Percentiles rank a stretch among this genome's conserved stretches.
These are phyloP conservation scores for Saguinus imperator DNA, from an alignment of 2,113 vertebrate genomes.

Conservation along the genomic window DNA sequence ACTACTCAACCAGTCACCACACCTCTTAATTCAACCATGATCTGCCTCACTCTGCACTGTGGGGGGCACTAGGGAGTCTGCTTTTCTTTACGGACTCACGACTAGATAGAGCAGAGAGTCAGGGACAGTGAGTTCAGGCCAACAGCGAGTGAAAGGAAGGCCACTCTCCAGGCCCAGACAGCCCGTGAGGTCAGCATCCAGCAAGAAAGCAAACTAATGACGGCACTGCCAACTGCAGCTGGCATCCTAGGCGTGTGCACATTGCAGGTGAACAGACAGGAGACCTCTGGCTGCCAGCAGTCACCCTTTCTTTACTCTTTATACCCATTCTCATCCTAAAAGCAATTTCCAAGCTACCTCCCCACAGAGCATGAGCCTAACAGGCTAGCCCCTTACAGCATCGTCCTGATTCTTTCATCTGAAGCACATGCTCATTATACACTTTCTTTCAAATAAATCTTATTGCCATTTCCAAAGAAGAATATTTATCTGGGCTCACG, in stretches of 20 bases:
- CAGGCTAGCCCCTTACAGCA: background rate
- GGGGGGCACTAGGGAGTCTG: background rate
- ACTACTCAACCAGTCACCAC: background rate
- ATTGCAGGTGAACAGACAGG: background rate
- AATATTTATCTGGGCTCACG: background rate
- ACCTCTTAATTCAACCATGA: background rate
- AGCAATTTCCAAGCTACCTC: background rate
- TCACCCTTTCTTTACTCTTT: background rate
- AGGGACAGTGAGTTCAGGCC: background rate
- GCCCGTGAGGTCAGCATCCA: background rate
- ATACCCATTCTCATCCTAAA: background rate
- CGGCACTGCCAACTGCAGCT: background rate
- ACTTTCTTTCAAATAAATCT: slow-evolving; percentile 19
- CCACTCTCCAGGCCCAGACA: background rate
- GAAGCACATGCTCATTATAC: background rate
- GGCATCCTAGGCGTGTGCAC: background rate
- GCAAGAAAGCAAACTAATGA: background rate
- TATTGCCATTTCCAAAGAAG: background rate
- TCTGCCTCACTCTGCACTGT: background rate
- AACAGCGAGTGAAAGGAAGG: background rate
- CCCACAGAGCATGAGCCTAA: background rate
- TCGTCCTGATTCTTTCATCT: background rate
- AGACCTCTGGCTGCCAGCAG: background rate
- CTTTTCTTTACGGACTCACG: background rate
- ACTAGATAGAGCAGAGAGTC: background rate